A percentile compares a stretch with the other conserved stretches of the same genome.
Evolutionary conservation across 2,113 vertebrate species (phyloP).

Genomic region (Ailurus styani): DNA sequence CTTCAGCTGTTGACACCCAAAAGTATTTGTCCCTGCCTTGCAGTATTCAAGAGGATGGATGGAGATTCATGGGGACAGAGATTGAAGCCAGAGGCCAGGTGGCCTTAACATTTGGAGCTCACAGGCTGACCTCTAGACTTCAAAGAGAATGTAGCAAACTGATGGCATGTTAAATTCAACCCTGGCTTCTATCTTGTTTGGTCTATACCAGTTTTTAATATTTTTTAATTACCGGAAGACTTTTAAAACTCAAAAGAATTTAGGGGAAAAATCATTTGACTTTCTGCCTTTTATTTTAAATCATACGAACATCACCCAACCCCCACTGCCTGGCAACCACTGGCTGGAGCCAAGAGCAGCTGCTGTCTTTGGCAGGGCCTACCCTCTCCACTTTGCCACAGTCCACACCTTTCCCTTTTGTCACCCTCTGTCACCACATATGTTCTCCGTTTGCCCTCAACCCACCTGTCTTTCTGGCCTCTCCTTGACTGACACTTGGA

Average conservation of each 20-base stretch:
- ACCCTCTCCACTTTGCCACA: background rate
- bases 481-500: background rate
- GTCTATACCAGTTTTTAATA: background rate
- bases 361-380: background rate
- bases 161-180: background rate
- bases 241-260: background rate
- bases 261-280: background rate
- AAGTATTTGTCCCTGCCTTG: background rate
- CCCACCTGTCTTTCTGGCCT: background rate
- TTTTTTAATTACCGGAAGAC: background rate
- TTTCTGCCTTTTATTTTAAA: constrained; percentile 23
- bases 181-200: background rate
- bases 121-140: background rate
- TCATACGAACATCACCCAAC: background rate
- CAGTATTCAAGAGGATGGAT: background rate
- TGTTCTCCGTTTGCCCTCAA: background rate
- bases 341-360: background rate
- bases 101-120: background rate
- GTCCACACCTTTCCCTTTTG: background rate
- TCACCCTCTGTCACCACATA: background rate
- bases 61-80: background rate
- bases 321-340: background rate
- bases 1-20: background rate
- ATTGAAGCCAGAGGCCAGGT: background rate
- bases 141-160: background rate